These are phyloP conservation scores for Argyra leucocephala DNA, from an alignment of 2,888 invertebrate species.

Conservation along the genomic window DNA sequence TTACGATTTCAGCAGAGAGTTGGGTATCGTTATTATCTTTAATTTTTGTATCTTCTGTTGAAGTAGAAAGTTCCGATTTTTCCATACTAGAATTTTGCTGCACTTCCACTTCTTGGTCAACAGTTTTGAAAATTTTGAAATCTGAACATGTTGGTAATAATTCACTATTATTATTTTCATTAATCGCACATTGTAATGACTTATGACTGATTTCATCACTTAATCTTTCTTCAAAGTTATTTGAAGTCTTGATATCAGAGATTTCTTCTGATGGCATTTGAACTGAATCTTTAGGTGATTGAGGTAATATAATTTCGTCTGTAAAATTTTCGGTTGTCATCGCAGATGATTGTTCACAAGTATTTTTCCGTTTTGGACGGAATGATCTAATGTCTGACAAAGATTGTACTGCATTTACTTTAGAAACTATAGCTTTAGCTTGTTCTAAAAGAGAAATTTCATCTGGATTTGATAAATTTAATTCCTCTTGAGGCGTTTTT, in stretches of 20 bases:
- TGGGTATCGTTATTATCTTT: slow-evolving; percentile 27
- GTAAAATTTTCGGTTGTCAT: not conserved
- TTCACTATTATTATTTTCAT: not conserved
- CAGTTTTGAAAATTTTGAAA: not conserved
- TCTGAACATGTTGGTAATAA: not conserved
- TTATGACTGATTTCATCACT: not conserved
- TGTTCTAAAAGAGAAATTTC: slow-evolving; percentile 8
- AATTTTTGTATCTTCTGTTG: slow-evolving; percentile 16
- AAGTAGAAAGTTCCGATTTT: not conserved
- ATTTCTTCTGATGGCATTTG: no score
- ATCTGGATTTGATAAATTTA: not conserved
- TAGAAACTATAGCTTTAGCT: not conserved
- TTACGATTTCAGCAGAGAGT: slow-evolving; percentile 27
- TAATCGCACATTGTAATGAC: no score
- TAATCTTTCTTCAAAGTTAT: not conserved
- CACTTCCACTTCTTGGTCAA: not conserved
- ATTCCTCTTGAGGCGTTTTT: not conserved
- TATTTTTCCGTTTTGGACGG: slow-evolving; percentile 17
- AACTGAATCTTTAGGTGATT: not conserved
- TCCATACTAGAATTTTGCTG: not conserved
- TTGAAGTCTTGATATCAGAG: not conserved
- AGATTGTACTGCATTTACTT: not conserved
- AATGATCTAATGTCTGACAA: slow-evolving; percentile 22
- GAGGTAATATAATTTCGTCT: not conserved
- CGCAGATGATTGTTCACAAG: not conserved